Evolutionary conservation across 2,888 invertebrate genomes (phyloP).

Genomic region (Trilocha varians): DNA sequence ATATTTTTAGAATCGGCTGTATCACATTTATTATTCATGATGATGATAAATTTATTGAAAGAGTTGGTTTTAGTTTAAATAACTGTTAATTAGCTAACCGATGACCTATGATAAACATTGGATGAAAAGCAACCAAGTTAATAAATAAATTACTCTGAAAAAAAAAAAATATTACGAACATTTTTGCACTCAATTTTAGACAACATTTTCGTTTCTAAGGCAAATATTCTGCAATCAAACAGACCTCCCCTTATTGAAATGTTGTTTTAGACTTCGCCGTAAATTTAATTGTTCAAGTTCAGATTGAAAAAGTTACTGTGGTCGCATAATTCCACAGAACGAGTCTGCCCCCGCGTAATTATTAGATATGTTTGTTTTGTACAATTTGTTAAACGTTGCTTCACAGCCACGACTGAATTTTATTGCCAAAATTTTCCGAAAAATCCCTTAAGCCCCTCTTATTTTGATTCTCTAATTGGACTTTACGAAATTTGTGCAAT

Average conservation of each 20-base stretch:
- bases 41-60: too few relatives aligned
- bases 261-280: slow-evolving; percentile 53
- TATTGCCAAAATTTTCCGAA: slow-evolving; percentile 38
- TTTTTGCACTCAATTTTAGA: too few relatives aligned
- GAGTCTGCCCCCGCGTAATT: slow-evolving; percentile 48
- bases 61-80: too few relatives aligned
- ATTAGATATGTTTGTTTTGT: slow-evolving; percentile 62
- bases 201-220: neutral
- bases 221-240: slow-evolving; percentile 20
- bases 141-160: too few relatives aligned
- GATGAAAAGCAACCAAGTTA: too few relatives aligned
- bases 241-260: slow-evolving; percentile 57
- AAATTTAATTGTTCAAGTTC: slow-evolving; percentile 70
- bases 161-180: too few relatives aligned
- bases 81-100: too few relatives aligned
- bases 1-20: too few relatives aligned
- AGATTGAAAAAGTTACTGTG: slow-evolving; percentile 68
- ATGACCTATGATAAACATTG: too few relatives aligned
- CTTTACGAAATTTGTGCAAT: too few relatives aligned
- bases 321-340: slow-evolving; percentile 58
- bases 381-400: slow-evolving; percentile 61
- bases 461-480: neutral
- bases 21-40: too few relatives aligned
- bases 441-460: neutral
- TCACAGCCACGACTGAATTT: slow-evolving; percentile 33